Conservation (phyloP, 2,888 invertebrate genomes). For the Meteorus colon region DNA sequence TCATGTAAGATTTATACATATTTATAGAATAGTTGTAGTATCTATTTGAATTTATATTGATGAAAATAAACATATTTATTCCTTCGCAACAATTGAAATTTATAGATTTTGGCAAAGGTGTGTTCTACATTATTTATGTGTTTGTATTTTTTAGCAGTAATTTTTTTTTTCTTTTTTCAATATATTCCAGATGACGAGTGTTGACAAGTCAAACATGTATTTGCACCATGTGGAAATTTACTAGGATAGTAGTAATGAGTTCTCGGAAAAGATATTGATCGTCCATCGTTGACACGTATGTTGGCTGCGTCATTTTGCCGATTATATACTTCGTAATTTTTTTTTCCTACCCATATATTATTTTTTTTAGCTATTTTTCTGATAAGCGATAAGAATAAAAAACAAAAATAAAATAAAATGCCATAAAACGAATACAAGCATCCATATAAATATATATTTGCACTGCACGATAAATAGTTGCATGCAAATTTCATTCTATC, state of each 20-base stretch:
- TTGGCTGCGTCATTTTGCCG: conserved; percentile 8
- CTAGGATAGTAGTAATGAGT: conserved; percentile 32
- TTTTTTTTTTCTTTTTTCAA: neutral
- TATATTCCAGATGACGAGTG: conserved; percentile 1
- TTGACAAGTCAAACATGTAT: neutral
- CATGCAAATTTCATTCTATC: conserved; percentile 5
- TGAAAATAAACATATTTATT: neutral
- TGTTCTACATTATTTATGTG: neutral
- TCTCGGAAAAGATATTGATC: conserved; percentile 37
- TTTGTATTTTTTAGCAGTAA: neutral
- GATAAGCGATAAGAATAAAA: neutral
- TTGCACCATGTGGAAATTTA: conserved; percentile 27
- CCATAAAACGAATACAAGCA: neutral
- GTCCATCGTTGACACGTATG: conserved; percentile 30
- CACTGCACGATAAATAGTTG: neutral
- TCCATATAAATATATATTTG: neutral
- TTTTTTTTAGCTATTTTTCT: conserved; percentile 7
- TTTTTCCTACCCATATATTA: conserved; percentile 6
- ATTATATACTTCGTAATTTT: neutral
- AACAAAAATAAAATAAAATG: neutral
- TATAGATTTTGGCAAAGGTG: neutral
- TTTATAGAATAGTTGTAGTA: neutral
- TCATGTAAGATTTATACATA: neutral
- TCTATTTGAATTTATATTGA: neutral
- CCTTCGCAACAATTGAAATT: neutral